A percentile compares a stretch with the other conserved stretches of the same genome.
Evolutionary conservation across 2,113 vertebrate genomes (phyloP).

Genomic region (Planiliza haematocheilus): DNA sequence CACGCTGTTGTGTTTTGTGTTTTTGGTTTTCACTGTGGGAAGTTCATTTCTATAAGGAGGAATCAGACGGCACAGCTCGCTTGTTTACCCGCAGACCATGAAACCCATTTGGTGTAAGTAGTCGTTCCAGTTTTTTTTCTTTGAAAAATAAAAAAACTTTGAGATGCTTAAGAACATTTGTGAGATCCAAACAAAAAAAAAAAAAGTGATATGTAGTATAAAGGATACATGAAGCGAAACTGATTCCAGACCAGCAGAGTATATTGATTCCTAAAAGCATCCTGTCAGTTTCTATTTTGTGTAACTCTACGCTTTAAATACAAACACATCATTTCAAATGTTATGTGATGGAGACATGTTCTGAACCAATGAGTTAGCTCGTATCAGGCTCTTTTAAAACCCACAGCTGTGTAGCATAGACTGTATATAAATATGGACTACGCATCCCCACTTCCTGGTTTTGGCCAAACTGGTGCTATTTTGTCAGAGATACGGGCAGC

Average conservation of each 20-base stretch:
- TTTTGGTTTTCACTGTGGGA: too few species aligned
- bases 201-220: neutral
- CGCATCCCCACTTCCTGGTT: too few species aligned
- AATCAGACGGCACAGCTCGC: too few species aligned
- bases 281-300: slow-evolving; percentile 14
- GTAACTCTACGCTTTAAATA: slow-evolving; percentile 22
- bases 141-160: too few species aligned
- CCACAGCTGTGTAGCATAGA: neutral
- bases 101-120: too few species aligned
- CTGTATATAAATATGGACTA: too few species aligned
- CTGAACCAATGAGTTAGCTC: neutral
- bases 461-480: too few species aligned
- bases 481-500: too few species aligned
- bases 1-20: slow-evolving; percentile 3
- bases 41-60: too few species aligned
- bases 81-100: too few species aligned
- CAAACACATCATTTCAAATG: neutral
- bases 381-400: neutral
- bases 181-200: slow-evolving; percentile 1
- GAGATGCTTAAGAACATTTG: too few species aligned
- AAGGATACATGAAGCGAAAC: slow-evolving; percentile 9
- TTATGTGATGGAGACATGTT: neutral
- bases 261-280: slow-evolving; percentile 18
- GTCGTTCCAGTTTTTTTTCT: too few species aligned
- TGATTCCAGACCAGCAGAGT: slow-evolving; percentile 45